These are phyloP conservation scores for Drosophila cyrtoloma DNA, from an alignment of 2,888 invertebrate species.

Conservation along the genomic window DNA sequence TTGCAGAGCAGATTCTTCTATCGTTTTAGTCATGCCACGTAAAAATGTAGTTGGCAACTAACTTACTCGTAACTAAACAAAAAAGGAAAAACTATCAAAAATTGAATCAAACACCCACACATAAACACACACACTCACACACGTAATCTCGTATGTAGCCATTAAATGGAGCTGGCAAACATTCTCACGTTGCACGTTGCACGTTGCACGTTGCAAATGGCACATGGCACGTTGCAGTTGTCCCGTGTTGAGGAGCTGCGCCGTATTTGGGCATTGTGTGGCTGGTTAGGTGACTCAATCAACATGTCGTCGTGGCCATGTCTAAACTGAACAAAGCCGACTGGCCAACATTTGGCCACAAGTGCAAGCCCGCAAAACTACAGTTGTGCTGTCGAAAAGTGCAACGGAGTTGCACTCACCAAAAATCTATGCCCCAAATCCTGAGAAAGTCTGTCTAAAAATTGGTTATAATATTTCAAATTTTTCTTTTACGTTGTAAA, in stretches of 20 bases:
- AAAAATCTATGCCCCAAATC: not conserved
- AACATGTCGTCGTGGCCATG: conserved; percentile 76
- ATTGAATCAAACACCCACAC: not conserved
- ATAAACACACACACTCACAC: not conserved
- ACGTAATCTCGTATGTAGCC: not conserved
- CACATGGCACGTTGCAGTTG: not conserved
- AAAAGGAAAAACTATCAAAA: not conserved
- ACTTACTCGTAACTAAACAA: not conserved
- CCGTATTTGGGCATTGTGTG: conserved; percentile 15
- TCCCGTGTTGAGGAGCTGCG: not conserved
- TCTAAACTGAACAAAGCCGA: conserved; percentile 69
- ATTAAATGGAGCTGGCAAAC: conserved; percentile 30
- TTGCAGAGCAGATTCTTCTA: not conserved
- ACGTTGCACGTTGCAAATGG: not conserved
- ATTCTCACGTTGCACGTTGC: not conserved
- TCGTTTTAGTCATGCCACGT: not conserved
- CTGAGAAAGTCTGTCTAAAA: not conserved
- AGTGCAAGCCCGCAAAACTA: conserved; percentile 84
- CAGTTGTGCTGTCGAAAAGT: conserved; percentile 69
- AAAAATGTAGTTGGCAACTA: not conserved
- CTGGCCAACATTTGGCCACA: conserved; percentile 85
- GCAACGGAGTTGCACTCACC: conserved; percentile 34
- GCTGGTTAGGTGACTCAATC: conserved; percentile 62
- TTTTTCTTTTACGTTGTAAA: not conserved
- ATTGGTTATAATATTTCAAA: not conserved